Conservation (phyloP, 2,888 invertebrate genomes). For the Drosophila emarginata region DNA sequence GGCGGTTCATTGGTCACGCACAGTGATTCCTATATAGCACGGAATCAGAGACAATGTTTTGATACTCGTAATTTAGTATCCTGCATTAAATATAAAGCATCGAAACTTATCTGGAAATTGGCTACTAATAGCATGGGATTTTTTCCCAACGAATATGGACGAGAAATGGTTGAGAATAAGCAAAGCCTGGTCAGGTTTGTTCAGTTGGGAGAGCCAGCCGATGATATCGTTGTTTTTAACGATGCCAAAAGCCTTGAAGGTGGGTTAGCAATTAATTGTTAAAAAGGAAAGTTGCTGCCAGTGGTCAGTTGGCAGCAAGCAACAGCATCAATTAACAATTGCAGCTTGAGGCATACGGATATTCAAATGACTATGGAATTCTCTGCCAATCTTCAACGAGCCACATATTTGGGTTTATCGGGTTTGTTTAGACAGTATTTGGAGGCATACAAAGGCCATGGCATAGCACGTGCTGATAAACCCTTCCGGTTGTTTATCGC, state of each 20-base stretch:
- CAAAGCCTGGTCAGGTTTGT: conserved; percentile 71
- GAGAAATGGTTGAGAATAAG: conserved; percentile 56
- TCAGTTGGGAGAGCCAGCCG: conserved; percentile 77
- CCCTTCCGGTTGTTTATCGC: conserved; percentile 57
- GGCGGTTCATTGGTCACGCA: conserved; percentile 46
- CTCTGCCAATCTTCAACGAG: neutral
- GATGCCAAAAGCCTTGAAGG: conserved; percentile 78
- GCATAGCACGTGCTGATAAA: conserved; percentile 32
- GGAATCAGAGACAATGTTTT: conserved; percentile 78
- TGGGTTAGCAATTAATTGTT: conserved; percentile 47
- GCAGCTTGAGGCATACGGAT: conserved; percentile 6
- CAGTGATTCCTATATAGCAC: conserved; percentile 78
- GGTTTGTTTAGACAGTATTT: conserved; percentile 28
- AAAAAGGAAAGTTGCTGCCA: conserved; percentile 8
- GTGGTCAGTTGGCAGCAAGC: neutral
- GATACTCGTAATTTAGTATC: conserved; percentile 75
- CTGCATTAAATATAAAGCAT: conserved; percentile 80
- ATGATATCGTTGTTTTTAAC: conserved; percentile 72
- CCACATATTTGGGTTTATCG: conserved; percentile 8
- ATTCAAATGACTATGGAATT: conserved; percentile 20
- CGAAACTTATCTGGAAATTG: conserved; percentile 78
- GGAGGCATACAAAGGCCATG: neutral
- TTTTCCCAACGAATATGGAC: conserved; percentile 79
- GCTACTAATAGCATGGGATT: conserved; percentile 80
- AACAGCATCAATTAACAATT: neutral